Conservation (phyloP, 2,113 vertebrate species). For the Channa maculata region DNA sequence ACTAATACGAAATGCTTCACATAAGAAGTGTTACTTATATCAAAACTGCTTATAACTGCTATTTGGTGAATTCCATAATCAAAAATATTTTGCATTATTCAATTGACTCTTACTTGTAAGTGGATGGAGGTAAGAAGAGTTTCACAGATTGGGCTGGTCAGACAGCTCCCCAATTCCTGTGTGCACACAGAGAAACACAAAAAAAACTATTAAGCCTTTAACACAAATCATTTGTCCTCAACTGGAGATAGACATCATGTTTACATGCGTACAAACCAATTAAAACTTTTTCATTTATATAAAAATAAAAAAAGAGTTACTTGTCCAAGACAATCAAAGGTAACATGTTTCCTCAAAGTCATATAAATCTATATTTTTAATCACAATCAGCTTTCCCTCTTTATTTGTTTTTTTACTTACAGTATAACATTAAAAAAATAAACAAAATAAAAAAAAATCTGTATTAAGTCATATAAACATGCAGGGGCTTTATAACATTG, state of each 20-base stretch:
- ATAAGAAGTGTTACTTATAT: too few species aligned
- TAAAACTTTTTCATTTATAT: too few species aligned
- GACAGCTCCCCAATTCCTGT: slow-evolving; percentile 33
- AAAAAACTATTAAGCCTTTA: background rate
- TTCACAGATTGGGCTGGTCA: background rate
- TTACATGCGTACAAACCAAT: too few species aligned
- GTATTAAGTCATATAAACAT: too few species aligned
- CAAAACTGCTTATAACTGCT: too few species aligned
- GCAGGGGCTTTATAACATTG: background rate
- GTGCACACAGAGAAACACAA: background rate
- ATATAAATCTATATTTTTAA: background rate
- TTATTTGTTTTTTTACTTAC: too few species aligned
- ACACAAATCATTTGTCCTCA: too few species aligned
- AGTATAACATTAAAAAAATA: background rate
- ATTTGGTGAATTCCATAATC: background rate
- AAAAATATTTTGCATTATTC: background rate
- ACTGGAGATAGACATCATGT: too few species aligned
- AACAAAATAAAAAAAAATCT: too few species aligned
- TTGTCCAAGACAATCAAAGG: background rate
- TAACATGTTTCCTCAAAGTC: slow-evolving; percentile 8
- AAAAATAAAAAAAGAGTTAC: too few species aligned
- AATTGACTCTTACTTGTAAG: slow-evolving; percentile 43
- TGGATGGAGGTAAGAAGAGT: background rate
- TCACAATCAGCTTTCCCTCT: background rate
- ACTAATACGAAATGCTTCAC: too few species aligned